Percentiles rank a stretch among this genome's conserved stretches.
These are phyloP conservation scores for Chamaea fasciata DNA, from an alignment of 2,113 vertebrate species.

Conservation along the genomic window DNA sequence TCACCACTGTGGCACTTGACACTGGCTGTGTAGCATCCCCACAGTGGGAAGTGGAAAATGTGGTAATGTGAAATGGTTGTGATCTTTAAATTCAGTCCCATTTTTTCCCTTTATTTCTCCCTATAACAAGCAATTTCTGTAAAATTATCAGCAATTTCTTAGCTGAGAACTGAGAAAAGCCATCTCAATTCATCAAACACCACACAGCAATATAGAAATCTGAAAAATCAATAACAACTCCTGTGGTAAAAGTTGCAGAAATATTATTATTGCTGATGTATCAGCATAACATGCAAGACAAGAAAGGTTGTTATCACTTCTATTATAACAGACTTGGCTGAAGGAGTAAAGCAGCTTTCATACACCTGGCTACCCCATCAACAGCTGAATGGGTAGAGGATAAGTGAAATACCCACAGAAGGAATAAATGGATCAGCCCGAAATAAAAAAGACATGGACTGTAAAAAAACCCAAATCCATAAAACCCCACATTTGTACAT, in stretches of 20 bases:
- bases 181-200: background rate
- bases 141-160: background rate
- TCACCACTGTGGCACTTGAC: background rate
- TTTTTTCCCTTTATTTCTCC: background rate
- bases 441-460: background rate
- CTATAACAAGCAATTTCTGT: background rate
- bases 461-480: accelerated
- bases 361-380: background rate
- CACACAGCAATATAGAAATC: background rate
- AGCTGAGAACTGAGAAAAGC: background rate
- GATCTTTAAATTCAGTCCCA: background rate
- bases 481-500: background rate
- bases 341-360: background rate
- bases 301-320: background rate
- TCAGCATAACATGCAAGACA: background rate
- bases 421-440: background rate
- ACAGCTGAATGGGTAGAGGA: background rate
- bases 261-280: background rate
- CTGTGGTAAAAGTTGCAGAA: background rate
- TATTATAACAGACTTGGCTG: background rate
- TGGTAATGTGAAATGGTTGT: background rate
- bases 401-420: background rate
- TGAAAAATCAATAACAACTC: background rate
- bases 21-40: background rate
- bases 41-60: background rate